Evolutionary conservation across 30 jellyfish, hydroid and myxozoan species (phyloP).

Genomic region (Aurelia sp.): DNA sequence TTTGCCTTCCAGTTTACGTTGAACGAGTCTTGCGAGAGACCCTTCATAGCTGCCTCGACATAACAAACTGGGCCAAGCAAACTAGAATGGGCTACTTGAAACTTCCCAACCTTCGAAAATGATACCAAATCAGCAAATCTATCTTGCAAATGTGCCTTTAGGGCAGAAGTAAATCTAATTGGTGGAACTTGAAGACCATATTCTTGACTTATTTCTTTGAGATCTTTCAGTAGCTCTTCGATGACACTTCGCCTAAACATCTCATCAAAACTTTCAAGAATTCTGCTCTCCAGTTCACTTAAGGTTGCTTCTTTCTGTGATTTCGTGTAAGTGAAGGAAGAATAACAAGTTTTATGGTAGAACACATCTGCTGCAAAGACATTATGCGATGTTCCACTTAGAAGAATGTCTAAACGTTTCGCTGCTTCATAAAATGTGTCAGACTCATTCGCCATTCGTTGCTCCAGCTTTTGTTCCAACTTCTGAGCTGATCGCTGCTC

Average conservation of each 20-base stretch:
- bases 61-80: no score
- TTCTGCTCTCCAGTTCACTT: no score
- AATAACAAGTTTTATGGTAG: not conserved
- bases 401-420: conserved; percentile 25
- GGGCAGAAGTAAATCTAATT: not conserved
- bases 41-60: no score
- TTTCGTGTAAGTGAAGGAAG: not conserved
- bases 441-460: conserved; percentile 1
- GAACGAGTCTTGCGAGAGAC: no score
- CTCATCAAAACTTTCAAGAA: no score
- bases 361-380: conserved; percentile 28
- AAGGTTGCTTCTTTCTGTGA: no score
- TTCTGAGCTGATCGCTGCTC: conserved; percentile 52
- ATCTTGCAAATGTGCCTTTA: conserved; percentile 15
- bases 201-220: not conserved
- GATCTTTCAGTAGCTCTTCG: not conserved
- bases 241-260: no score
- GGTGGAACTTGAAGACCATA: not conserved
- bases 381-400: not conserved
- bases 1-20: conserved; percentile 22
- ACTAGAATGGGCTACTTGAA: not conserved
- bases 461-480: conserved; percentile 23
- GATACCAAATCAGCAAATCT: conserved; percentile 6
- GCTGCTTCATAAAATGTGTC: conserved; percentile 32
- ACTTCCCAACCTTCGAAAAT: conserved; percentile 18